Evolutionary conservation across 2,797 vertebrate species (phyloP), one percentile per base, ranked within the genome.

Genomic region (Enteromius fasciolatus): DNA sequence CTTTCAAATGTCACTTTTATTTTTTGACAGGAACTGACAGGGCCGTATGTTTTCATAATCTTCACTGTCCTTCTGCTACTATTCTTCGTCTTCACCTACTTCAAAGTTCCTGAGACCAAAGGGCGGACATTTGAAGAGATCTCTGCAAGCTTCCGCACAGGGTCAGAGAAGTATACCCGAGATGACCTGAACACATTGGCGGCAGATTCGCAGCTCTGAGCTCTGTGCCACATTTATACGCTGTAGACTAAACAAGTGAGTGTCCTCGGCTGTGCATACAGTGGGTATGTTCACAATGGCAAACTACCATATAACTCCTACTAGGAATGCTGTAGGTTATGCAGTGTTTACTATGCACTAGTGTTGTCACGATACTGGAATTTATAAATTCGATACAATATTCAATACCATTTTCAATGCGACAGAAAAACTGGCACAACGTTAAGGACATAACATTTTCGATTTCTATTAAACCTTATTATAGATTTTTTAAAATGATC

Each of bases 21-120:
- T 61, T 33, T 41, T 76, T 36, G n/a, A 15, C 93, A 99, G 97
- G 92, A 96, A 96, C 90, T 98, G 74, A 97, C 96, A 0, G 97
- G 97, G 1, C 94, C 97, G 0, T 99, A 98, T 0, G 97, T 99
- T 92, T 99, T 99, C 94, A 94, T 99, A 91, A 98, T 99, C 94
- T 99, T 99, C 93, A 97, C 94, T 0, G 89, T 97, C 87, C 90
- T 99, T 81, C 94, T 99, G 46, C 84, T 98, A 36, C 89, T 96
- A 79, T 99, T 99, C 94, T 98, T 98, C 91, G 64, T 96, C 94
- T 99, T 99, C 93, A 99, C 98, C 82, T 99, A 97, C 94, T 96
- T 99, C 94, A 98, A 96, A 92, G 98, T 99, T 86, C 98, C 98
- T 0, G 98, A 99, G 92, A 99, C 98, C 0, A 98, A 96, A 86